Percentiles rank a stretch among this genome's conserved stretches.
Conservation (phyloP, 2,113 vertebrate genomes). For the Morone chrysops region DNA sequence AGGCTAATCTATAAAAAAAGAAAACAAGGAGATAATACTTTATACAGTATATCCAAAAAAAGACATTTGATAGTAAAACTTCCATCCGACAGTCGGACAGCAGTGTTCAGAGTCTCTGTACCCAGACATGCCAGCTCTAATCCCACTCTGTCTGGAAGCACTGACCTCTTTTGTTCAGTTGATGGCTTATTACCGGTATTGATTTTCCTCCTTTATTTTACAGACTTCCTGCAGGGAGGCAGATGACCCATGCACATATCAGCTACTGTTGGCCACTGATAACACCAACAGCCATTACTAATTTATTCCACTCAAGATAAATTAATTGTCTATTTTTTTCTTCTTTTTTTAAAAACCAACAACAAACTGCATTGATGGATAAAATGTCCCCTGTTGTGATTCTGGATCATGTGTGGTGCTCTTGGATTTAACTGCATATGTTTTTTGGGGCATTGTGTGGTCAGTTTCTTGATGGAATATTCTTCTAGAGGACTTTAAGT, state of each 20-base stretch:
- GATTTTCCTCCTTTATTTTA: constrained; percentile 74
- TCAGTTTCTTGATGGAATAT: background rate
- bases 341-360: background rate
- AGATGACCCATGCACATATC: constrained; percentile 69
- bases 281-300: constrained; percentile 12
- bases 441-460: background rate
- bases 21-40: background rate
- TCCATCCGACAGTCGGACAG: background rate
- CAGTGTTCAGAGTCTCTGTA: background rate
- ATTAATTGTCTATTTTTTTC: background rate
- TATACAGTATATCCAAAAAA: background rate
- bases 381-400: background rate
- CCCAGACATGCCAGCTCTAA: constrained; percentile 61
- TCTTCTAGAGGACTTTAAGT: background rate
- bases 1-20: background rate
- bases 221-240: constrained; percentile 69
- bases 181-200: constrained; percentile 77
- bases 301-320: background rate
- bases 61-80: constrained; percentile 18
- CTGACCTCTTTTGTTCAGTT: constrained; percentile 78
- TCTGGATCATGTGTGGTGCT: background rate
- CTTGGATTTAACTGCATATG: background rate
- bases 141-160: constrained; percentile 71
- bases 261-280: constrained; percentile 39
- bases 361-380: background rate